These are phyloP conservation scores for Torymus texanus DNA, from an alignment of 2,888 invertebrate species.

Conservation along the genomic window DNA sequence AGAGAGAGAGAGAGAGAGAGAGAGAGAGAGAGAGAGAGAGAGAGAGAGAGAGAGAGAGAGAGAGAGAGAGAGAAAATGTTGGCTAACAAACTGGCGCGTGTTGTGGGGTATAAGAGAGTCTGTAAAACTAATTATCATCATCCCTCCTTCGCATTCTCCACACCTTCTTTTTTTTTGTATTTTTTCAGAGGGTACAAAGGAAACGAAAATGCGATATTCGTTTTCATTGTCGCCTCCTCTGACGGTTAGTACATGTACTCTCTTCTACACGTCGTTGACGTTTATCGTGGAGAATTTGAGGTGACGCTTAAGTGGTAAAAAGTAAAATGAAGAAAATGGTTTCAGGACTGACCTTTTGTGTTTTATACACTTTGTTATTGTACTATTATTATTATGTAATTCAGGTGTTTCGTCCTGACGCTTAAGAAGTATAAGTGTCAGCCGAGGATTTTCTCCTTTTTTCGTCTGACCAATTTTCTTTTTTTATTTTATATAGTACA, in stretches of 20 bases:
- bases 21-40: no score
- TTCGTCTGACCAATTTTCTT: neutral
- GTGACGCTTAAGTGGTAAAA: neutral
- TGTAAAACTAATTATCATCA: neutral
- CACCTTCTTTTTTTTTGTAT: neutral
- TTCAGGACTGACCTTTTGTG: slow-evolving; percentile 44
- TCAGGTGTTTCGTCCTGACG: slow-evolving; percentile 13
- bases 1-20: no score
- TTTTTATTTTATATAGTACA: neutral
- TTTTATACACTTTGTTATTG: slow-evolving; percentile 22
- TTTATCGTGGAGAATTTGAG: slow-evolving; percentile 12
- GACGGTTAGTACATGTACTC: neutral
- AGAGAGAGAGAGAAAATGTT: slow-evolving; percentile 44
- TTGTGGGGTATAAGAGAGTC: slow-evolving; percentile 30
- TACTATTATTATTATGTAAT: slow-evolving; percentile 1
- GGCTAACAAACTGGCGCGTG: slow-evolving; percentile 53
- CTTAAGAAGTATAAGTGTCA: slow-evolving; percentile 17
- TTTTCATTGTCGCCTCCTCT: neutral
- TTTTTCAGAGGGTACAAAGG: neutral
- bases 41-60: no score
- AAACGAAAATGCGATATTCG: slow-evolving; percentile 7
- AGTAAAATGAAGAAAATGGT: slow-evolving; percentile 22
- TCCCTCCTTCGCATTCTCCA: slow-evolving; percentile 7
- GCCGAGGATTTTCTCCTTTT: slow-evolving; percentile 21
- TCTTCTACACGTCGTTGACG: slow-evolving; percentile 8